These are phyloP conservation scores for Psittacus erithacus DNA, from an alignment of 2,113 vertebrate species.

Conservation along the genomic window DNA sequence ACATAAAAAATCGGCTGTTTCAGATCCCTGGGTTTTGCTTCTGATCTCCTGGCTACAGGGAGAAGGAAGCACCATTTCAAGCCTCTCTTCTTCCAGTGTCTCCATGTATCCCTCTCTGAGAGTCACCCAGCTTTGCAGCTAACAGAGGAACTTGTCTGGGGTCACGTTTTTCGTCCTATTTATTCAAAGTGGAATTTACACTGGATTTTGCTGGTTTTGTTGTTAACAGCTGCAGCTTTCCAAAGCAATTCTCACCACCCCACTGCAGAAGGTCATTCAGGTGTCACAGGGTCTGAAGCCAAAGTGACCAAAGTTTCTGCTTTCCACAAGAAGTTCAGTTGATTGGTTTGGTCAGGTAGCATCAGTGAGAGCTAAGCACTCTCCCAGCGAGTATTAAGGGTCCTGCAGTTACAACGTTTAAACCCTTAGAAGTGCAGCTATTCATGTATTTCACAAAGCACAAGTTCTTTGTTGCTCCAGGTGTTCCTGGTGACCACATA, in stretches of 20 bases:
- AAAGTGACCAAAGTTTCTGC: not conserved
- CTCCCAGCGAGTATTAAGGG: not conserved
- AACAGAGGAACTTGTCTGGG: not conserved
- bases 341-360: not conserved
- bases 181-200: not conserved
- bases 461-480: fast-evolving
- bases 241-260: not conserved
- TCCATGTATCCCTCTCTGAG: not conserved
- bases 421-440: not conserved
- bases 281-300: not conserved
- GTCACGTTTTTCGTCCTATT: not conserved
- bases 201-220: not conserved
- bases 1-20: not conserved
- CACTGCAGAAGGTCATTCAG: not conserved
- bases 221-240: not conserved
- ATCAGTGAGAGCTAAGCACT: not conserved
- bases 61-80: not conserved
- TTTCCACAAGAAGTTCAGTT: not conserved
- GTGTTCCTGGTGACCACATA: fast-evolving
- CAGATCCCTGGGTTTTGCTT: not conserved
- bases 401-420: not conserved
- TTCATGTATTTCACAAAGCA: not conserved
- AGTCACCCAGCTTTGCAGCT: not conserved
- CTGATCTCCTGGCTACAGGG: not conserved
- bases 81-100: not conserved